Conservation (phyloP, 2,888 invertebrate genomes). For the Cataglyphis livida region DNA sequence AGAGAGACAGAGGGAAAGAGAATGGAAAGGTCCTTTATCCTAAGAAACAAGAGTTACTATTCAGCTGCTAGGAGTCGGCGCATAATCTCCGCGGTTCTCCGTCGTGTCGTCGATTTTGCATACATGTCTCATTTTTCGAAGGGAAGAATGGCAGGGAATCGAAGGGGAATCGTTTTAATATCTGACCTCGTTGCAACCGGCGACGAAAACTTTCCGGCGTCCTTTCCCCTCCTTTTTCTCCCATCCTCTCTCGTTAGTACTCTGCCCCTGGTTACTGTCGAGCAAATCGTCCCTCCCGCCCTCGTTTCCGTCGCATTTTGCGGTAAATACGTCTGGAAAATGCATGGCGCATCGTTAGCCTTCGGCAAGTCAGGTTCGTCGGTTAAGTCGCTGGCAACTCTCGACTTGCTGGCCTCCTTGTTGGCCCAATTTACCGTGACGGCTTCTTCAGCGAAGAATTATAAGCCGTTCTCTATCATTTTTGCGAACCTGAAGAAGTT, state of each 20-base stretch:
- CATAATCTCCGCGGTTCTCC: constrained; percentile 45
- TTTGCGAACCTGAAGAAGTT: constrained; percentile 16
- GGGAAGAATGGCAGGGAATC: background rate
- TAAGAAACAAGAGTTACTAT: constrained; percentile 57
- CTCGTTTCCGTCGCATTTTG: constrained; percentile 10
- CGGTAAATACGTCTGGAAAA: constrained; percentile 54
- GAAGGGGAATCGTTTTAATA: constrained; percentile 65
- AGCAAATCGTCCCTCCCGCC: background rate
- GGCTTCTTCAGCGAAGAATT: constrained; percentile 30
- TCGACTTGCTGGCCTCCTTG: constrained; percentile 46
- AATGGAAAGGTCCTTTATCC: background rate
- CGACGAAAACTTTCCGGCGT: constrained; percentile 58
- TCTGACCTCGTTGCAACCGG: constrained; percentile 67
- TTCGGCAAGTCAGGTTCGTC: constrained; percentile 55
- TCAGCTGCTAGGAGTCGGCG: constrained; percentile 59
- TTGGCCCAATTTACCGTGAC: constrained; percentile 46
- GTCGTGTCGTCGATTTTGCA: constrained; percentile 48
- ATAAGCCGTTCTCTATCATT: constrained; percentile 37
- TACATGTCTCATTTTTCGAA: constrained; percentile 17
- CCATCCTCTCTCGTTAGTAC: background rate
- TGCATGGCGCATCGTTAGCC: constrained; percentile 63
- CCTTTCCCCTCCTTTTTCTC: background rate
- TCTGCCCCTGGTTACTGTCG: constrained; percentile 25
- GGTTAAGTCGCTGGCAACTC: constrained; percentile 57
- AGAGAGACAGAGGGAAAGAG: constrained; percentile 16